A percentile compares a stretch with the other conserved stretches of the same genome.
phyloP scores from a whole-genome alignment of 1,140 invertebrate genomes.

The Chironomus tepperi region DNA sequence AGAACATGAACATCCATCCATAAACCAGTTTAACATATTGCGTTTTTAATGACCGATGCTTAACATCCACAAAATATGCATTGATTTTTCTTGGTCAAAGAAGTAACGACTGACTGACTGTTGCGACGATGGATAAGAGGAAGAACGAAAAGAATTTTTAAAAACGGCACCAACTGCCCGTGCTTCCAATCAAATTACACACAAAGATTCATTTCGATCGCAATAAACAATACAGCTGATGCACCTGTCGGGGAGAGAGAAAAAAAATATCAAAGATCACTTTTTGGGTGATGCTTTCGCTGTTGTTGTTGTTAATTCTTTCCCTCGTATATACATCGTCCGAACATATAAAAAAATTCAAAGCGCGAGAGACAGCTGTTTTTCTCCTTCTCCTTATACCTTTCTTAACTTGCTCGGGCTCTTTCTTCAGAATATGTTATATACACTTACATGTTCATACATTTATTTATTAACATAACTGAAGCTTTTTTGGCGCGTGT shows the following conservation, averaged over 20 bases:
- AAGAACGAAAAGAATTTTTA: too few species aligned
- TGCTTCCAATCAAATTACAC: neutral
- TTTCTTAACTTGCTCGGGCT: neutral
- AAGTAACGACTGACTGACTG: neutral
- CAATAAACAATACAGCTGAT: neutral
- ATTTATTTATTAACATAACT: slow-evolving; percentile 18
- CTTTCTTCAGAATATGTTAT: neutral
- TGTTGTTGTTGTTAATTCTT: neutral
- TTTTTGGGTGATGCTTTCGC: slow-evolving; percentile 10
- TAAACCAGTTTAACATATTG: slow-evolving; percentile 8
- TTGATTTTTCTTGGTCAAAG: neutral
- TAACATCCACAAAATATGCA: neutral
- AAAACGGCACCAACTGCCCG: too few species aligned
- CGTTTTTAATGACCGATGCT: neutral
- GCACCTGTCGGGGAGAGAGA: neutral
- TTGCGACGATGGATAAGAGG: neutral
- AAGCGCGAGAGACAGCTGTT: slow-evolving; percentile 3
- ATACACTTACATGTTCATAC: neutral
- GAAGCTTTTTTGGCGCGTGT: slow-evolving; percentile 23
- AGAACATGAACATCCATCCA: neutral
- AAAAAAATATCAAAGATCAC: slow-evolving; percentile 9
- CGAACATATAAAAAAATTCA: neutral
- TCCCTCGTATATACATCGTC: too few species aligned
- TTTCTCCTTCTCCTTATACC: neutral
- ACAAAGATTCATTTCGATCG: neutral